phyloP scores from a whole-genome alignment of 2,888 invertebrate species.

The Amblyjoppa fuscipennis region DNA sequence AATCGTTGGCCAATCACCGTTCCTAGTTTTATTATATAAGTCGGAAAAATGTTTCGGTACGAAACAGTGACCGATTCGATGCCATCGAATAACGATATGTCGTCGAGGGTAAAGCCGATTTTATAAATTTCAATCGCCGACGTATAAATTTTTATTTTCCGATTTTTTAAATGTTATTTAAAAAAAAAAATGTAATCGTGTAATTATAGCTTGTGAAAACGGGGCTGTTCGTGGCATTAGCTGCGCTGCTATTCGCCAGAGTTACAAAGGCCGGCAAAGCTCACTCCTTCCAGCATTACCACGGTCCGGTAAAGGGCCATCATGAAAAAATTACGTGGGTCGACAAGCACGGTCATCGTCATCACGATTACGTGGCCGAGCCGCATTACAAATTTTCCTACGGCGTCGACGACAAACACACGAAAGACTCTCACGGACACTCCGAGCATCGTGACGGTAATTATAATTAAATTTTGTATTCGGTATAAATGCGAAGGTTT shows the following conservation, averaged over 20 bases:
- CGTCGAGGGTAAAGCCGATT: background rate
- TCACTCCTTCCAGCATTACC: constrained; percentile 69
- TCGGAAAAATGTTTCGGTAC: no score
- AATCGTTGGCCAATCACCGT: no score
- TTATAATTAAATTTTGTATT: background rate
- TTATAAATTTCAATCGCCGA: background rate
- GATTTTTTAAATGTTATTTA: no score
- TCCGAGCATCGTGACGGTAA: constrained; percentile 69
- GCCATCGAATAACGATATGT: constrained; percentile 6
- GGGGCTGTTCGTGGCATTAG: constrained; percentile 15
- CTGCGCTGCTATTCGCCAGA: constrained; percentile 33
- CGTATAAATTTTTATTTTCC: no score
- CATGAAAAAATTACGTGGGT: constrained; percentile 68
- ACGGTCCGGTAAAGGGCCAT: constrained; percentile 69
- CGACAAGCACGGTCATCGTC: constrained; percentile 71
- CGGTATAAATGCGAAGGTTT: background rate
- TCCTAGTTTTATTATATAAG: no score
- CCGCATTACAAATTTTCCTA: constrained; percentile 71
- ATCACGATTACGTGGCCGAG: constrained; percentile 69
- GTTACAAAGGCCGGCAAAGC: constrained; percentile 57
- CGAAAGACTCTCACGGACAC: constrained; percentile 70
- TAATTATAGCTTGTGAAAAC: constrained; percentile 34
- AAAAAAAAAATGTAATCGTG: background rate
- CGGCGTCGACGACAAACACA: constrained; percentile 69
- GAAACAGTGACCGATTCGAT: background rate